phyloP scores from a whole-genome alignment of 2,113 vertebrate genomes.

The Saguinus imperator region DNA sequence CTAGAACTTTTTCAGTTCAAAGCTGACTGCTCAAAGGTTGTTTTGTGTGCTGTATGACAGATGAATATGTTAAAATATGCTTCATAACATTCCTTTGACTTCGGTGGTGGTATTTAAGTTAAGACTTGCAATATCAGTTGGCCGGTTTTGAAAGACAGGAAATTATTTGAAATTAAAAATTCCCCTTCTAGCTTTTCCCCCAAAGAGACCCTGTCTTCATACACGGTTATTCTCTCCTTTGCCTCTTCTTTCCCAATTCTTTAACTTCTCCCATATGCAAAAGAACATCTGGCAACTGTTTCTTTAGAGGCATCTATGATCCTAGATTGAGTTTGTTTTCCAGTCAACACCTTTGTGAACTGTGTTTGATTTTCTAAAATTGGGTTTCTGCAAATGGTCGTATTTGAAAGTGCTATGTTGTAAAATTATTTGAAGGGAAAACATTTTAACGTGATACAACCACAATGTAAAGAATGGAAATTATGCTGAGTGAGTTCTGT shows the following conservation, averaged over 20 bases:
- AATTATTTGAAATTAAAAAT: not conserved
- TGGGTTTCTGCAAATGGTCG: constrained; percentile 49
- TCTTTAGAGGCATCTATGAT: not conserved
- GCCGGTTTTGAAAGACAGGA: not conserved
- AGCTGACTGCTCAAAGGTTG: not conserved
- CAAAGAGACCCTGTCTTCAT: not conserved
- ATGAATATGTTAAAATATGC: not conserved
- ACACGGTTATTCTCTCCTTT: not conserved
- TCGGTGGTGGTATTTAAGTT: not conserved
- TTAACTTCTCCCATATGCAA: not conserved
- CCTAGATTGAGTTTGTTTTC: constrained; percentile 21
- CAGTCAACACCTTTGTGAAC: constrained; percentile 23
- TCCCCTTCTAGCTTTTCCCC: not conserved
- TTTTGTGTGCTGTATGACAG: not conserved
- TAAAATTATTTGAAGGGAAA: constrained; percentile 68
- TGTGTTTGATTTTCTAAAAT: constrained; percentile 60
- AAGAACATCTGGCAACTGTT: not conserved
- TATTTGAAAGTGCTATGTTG: constrained; percentile 48
- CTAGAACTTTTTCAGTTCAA: not conserved
- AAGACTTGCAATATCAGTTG: not conserved
- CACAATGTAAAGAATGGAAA: constrained; percentile 40
- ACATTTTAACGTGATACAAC: constrained; percentile 9
- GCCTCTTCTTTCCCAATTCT: not conserved
- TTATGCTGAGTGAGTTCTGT: constrained; percentile 47
- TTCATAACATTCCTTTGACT: not conserved